Evolutionary conservation across 2,888 invertebrate species (phyloP).

Genomic region (Hypolimnas misippus): DNA sequence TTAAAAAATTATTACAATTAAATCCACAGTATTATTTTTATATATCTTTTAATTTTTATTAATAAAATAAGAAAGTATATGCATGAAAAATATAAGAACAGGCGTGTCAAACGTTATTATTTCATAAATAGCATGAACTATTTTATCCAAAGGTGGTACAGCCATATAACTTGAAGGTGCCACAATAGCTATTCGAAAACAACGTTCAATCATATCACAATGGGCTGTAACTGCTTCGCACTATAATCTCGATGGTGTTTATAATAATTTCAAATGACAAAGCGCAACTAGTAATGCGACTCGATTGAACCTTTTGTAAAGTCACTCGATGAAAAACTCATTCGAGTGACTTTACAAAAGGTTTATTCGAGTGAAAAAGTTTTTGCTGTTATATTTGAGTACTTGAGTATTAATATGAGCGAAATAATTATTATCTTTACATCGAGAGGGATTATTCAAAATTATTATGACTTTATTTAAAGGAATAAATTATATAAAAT

Average conservation of each 20-base stretch:
- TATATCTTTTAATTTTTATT: too few relatives aligned
- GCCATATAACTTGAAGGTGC: neutral
- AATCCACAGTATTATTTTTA: too few relatives aligned
- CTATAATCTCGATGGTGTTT: slow-evolving; percentile 28
- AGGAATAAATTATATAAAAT: too few relatives aligned
- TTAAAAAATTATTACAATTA: too few relatives aligned
- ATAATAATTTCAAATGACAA: slow-evolving; percentile 33
- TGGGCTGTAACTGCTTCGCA: slow-evolving; percentile 30
- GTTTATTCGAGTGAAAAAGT: too few relatives aligned
- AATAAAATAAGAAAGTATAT: too few relatives aligned
- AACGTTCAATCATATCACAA: slow-evolving; percentile 19
- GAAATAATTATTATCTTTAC: too few relatives aligned
- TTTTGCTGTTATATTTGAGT: too few relatives aligned
- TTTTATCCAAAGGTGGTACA: slow-evolving; percentile 16
- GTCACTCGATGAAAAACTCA: too few relatives aligned
- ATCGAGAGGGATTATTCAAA: too few relatives aligned
- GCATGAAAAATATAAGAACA: neutral
- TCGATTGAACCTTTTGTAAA: neutral
- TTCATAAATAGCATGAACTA: neutral
- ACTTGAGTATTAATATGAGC: too few relatives aligned
- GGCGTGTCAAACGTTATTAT: slow-evolving; percentile 20
- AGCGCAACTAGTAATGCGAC: slow-evolving; percentile 13
- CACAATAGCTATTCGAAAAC: slow-evolving; percentile 15
- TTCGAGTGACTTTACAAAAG: neutral
- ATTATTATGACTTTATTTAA: too few relatives aligned